Conservation (phyloP, 2,113 vertebrate species). For the Enhydra lutris region DNA sequence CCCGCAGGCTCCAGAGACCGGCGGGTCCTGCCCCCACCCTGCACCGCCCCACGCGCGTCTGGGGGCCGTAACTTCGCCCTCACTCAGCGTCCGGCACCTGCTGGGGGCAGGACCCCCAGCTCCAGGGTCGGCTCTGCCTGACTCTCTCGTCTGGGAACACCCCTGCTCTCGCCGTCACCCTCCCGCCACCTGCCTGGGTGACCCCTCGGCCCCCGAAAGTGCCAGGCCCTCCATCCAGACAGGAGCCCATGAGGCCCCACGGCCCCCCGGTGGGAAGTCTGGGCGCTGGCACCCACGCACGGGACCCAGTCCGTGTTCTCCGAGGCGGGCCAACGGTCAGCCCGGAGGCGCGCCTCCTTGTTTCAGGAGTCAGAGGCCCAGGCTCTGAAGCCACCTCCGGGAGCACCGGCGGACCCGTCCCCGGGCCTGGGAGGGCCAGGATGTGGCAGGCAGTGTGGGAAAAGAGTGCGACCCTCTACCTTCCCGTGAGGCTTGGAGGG, state of each 20-base stretch:
- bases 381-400: neutral
- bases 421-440: neutral
- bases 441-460: accelerated
- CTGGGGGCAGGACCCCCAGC: neutral
- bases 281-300: accelerated
- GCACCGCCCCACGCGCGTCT: neutral
- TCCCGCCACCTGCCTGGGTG: neutral
- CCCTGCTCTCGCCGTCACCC: neutral
- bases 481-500: accelerated
- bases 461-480: accelerated
- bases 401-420: neutral
- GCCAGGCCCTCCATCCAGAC: neutral
- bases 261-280: neutral
- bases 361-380: accelerated
- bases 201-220: neutral
- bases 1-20: slow-evolving; percentile 13
- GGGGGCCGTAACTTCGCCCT: neutral
- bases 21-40: neutral
- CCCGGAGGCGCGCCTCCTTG: accelerated
- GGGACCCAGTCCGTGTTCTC: accelerated
- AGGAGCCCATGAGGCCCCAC: accelerated
- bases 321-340: accelerated
- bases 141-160: neutral
- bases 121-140: neutral
- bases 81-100: neutral